Evolutionary conservation across 2,797 vertebrate species (phyloP), one percentile per base, ranked within the genome.

Genomic region (Perodicticus potto): DNA sequence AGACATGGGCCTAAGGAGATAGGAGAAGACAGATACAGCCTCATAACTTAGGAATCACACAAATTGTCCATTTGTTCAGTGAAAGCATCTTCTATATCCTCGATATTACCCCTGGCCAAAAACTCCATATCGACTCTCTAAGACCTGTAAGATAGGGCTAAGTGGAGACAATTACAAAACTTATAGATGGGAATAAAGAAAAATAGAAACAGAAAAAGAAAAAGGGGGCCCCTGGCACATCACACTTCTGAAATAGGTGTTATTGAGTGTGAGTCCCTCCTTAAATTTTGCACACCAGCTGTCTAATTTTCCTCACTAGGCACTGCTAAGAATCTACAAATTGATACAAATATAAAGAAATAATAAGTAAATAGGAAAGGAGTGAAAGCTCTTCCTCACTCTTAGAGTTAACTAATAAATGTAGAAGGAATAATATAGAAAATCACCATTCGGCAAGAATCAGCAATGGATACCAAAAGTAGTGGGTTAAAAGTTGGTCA

Each of bases 301-400:
- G 37, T 40, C 80, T 74, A 55, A 17, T n/a, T 87, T 19, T 84
- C 14, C 55, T 73, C 32, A 93, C n/a, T 76, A 40, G 29, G 49
- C 37, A 34, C 53, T 76, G 57, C 27, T 87, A 59, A 77, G 32
- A 27, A 85, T 93, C 59, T 45, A 9, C 1, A 32, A 76, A 25
- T 81, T 29, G 34, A 57, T 23, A 40, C 16, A 77, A 91, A 72
- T 81, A 72, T 72, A 89, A 93, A 81, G 81, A 76, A 90, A 86
- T 73, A 57, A 53, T 72, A 53, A 53, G 81, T 73, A 94, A 78
- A 32, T 76, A 49, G 43, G 72, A 11, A 63, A 69, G 59, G 67
- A 85, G 59, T 63, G 19, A 95, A 78, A 92, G 49, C 14, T 22
- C 22, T 83, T 86, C 32, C 25, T 82, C 67, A 49, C 37, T 77